Evolutionary conservation across 2,888 invertebrate genomes (phyloP).

Genomic region (Rhagophthalmus giganteus): DNA sequence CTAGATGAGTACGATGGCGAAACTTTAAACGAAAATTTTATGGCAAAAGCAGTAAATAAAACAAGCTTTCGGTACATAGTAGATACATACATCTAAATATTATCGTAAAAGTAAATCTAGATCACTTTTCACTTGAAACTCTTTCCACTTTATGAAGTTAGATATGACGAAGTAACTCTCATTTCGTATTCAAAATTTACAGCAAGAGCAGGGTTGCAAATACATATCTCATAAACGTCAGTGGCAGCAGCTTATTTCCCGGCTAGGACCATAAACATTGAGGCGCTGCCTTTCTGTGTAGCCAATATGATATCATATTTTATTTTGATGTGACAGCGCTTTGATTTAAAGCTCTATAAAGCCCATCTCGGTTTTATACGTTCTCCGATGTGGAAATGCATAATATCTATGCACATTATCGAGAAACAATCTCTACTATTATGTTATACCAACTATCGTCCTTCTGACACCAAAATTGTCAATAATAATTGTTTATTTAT

Average conservation of each 20-base stretch:
- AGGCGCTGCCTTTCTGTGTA: conserved; percentile 52
- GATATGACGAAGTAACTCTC: conserved; percentile 36
- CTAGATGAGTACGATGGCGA: too few species aligned
- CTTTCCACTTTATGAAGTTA: conserved; percentile 35
- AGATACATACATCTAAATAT: too few species aligned
- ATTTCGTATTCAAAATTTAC: conserved; percentile 39
- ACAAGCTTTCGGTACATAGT: too few species aligned
- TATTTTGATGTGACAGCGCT: conserved; percentile 53
- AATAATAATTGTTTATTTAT: too few species aligned
- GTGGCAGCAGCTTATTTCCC: conserved; percentile 49
- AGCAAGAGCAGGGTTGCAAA: conserved; percentile 35
- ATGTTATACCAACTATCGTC: too few species aligned
- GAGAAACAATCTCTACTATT: conserved; percentile 30
- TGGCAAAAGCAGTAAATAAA: too few species aligned
- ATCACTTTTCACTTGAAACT: conserved; percentile 18
- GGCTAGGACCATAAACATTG: conserved; percentile 50
- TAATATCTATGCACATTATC: conserved; percentile 35
- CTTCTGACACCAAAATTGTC: too few species aligned
- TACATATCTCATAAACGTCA: conserved; percentile 56
- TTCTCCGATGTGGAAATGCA: conserved; percentile 39
- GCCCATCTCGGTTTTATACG: conserved; percentile 46
- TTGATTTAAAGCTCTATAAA: conserved; percentile 53
- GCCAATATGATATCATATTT: conserved; percentile 54
- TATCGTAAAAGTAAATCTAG: conserved; percentile 9
- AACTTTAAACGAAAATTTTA: too few species aligned